Base-by-base conservation (phyloP, 2,797 vertebrate species). In the Rhinatrema bivittatum region DNA sequence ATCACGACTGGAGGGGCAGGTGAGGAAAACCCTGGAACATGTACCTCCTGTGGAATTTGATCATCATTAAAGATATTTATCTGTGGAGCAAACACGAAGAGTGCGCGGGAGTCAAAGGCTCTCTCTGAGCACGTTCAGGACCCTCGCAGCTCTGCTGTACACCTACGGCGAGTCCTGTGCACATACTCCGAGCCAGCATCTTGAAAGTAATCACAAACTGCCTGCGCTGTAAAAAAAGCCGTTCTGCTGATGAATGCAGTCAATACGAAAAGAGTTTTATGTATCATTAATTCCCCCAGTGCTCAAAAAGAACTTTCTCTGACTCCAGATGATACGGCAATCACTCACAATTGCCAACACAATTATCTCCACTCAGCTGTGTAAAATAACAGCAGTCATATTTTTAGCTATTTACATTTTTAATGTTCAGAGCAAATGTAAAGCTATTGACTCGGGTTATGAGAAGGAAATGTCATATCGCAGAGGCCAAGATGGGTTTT, bases 341-440 rank as follows among this genome's bases (percentile, higher is more conserved):
- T 94, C 90, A 91, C 85, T 91, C 87, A 93, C 88, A 91, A 91
- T 91, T 66, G 46, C 71, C 72, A 71, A 67, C 53, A 72, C 78
- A 85, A 82, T 71, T 69, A 82, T 91, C 87, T 87, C 83, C 87
- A 89, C 85, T 91, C 87, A 91, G 87, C 89, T 91, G 88, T 91
- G 87, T 71, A 83, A 81, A 85, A 82, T 84, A 85, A 72, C 63
- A 67, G 69, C 16, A 29, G 23, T 33, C 68, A 33, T 50, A 53
- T 68, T 63, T 66, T 66, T 55, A 50, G 27, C 32, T 20, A 50
- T 49, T 64, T 56, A 46, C 22, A 50, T 56, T 56, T 40, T 56
- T 58, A 50, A 53, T 37, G 56, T 36, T 62, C 44, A 60, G 36
- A 31, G 22, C 32, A 53, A 55, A 50, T 22, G 11, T 26, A 47